A percentile compares a stretch with the other conserved stretches of the same genome.
Conservation (phyloP, 2,113 vertebrate species). For the Thunnus maccoyii region DNA sequence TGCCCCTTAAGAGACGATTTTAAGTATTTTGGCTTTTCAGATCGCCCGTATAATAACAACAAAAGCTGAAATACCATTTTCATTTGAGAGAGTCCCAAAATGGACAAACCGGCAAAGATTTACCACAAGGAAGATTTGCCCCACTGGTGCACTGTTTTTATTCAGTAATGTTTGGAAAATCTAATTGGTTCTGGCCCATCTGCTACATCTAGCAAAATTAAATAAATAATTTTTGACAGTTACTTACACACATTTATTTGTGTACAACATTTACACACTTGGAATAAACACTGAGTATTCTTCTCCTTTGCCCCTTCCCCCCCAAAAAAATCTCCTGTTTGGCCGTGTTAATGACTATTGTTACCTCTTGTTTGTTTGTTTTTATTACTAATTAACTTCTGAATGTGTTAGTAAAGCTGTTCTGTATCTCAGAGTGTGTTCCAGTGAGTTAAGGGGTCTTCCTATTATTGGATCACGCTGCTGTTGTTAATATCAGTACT, state of each 20-base stretch:
- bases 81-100: no score
- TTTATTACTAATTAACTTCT: background rate
- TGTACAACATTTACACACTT: background rate
- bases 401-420: background rate
- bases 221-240: background rate
- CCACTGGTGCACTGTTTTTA: no score
- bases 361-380: constrained; percentile 5
- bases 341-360: background rate
- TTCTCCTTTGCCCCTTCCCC: background rate
- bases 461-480: background rate
- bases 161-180: background rate
- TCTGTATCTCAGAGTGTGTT: background rate
- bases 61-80: no score
- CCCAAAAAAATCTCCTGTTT: no score
- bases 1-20: no score
- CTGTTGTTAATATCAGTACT: no score
- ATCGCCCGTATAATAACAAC: no score
- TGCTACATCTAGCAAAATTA: background rate
- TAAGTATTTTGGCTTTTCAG: no score
- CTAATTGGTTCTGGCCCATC: constrained; percentile 8
- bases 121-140: no score
- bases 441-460: background rate
- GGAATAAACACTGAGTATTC: background rate
- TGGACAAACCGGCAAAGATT: no score
- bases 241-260: constrained; percentile 2